Percentiles rank a stretch among this genome's conserved stretches.
phyloP scores from a whole-genome alignment of 2,888 invertebrate species.

The Drosophila macrospina region DNA sequence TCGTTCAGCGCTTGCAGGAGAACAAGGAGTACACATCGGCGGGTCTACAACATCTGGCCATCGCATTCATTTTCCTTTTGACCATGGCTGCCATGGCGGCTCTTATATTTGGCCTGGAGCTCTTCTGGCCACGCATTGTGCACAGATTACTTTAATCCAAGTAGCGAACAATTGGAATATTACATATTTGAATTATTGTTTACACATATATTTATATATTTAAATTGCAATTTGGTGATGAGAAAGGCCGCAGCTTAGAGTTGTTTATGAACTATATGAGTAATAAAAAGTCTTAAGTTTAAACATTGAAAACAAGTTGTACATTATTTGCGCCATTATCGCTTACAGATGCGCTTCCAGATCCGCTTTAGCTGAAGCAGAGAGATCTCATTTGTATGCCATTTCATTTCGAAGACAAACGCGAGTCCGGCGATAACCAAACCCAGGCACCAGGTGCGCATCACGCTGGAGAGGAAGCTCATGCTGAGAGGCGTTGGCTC shows the following conservation, averaged over 20 bases:
- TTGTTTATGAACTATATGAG: too few species aligned
- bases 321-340: background rate
- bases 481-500: slow-evolving; percentile 61
- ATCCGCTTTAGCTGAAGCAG: background rate
- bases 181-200: too few species aligned
- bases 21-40: slow-evolving; percentile 68
- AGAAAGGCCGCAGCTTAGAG: too few species aligned
- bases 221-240: too few species aligned
- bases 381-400: slow-evolving; percentile 31
- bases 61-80: slow-evolving; percentile 69
- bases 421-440: slow-evolving; percentile 55
- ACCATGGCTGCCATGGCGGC: slow-evolving; percentile 46
- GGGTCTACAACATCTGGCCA: slow-evolving; percentile 69
- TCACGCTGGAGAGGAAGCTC: slow-evolving; percentile 63
- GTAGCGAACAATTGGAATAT: background rate
- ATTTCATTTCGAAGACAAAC: slow-evolving; percentile 71
- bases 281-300: too few species aligned
- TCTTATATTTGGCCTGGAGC: slow-evolving; percentile 48
- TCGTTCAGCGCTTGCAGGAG: slow-evolving; percentile 63
- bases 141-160: background rate
- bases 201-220: too few species aligned
- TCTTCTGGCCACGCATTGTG: slow-evolving; percentile 16
- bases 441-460: slow-evolving; percentile 69
- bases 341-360: slow-evolving; percentile 16
- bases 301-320: too few species aligned